phyloP scores from a whole-genome alignment of 2,113 vertebrate species.

The Emberiza fucata region DNA sequence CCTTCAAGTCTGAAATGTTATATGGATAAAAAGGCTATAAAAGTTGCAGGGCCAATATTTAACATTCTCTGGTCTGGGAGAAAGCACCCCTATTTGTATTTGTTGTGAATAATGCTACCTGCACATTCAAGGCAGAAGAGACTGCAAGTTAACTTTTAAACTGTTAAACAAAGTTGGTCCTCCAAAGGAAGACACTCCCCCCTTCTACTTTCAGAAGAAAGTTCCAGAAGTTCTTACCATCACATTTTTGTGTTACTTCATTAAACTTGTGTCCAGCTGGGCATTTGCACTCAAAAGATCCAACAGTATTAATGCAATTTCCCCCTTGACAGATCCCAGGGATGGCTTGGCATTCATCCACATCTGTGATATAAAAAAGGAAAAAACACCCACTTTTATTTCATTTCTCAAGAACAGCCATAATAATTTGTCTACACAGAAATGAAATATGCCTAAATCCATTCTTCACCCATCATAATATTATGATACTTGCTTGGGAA shows the following conservation, averaged over 20 bases:
- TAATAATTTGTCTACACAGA: constrained; percentile 38
- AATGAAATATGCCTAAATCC: constrained; percentile 27
- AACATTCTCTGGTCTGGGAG: constrained; percentile 17
- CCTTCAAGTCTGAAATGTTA: background rate
- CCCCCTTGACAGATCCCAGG: constrained; percentile 97
- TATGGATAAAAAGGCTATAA: background rate
- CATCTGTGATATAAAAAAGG: constrained; percentile 81
- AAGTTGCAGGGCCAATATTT: constrained; percentile 18
- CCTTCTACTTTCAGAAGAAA: background rate
- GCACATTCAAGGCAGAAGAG: background rate
- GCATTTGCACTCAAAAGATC: constrained; percentile 99
- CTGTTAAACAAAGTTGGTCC: background rate
- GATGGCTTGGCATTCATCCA: constrained; percentile 99
- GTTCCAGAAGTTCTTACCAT: constrained; percentile 83
- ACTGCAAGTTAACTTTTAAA: constrained; percentile 1
- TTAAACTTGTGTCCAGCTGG: constrained; percentile 98
- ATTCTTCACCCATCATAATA: constrained; percentile 3
- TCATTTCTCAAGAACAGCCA: constrained; percentile 43
- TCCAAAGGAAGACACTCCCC: background rate
- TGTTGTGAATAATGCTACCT: constrained; percentile 13
- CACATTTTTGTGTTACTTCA: constrained; percentile 97
- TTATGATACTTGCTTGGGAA: constrained; percentile 16
- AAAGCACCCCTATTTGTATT: background rate
- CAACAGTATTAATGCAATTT: constrained; percentile 98
- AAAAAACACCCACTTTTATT: constrained; percentile 42